These are phyloP conservation scores for Apamea crenata DNA, from an alignment of 2,888 invertebrate genomes.

Conservation along the genomic window DNA sequence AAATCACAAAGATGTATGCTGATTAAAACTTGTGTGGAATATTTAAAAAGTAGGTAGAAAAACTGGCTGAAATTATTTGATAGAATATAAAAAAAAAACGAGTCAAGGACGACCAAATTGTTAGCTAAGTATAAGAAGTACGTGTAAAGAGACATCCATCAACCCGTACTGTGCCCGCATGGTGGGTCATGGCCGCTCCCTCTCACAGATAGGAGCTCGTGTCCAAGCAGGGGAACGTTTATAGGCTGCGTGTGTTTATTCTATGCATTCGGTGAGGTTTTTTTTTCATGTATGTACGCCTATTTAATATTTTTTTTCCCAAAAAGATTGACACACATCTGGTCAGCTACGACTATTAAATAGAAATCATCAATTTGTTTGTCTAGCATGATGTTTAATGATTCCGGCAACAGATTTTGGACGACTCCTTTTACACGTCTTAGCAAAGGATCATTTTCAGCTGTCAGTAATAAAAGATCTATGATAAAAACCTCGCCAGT, in stretches of 20 bases:
- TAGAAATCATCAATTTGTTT: too few relatives aligned
- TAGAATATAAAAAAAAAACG: not conserved
- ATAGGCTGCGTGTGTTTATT: too few relatives aligned
- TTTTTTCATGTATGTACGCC: too few relatives aligned
- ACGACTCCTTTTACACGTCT: not conserved
- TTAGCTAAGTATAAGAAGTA: too few relatives aligned
- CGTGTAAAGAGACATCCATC: not conserved
- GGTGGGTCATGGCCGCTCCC: not conserved
- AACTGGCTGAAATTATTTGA: not conserved
- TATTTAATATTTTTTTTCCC: too few relatives aligned
- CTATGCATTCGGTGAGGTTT: too few relatives aligned
- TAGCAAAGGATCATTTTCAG: not conserved
- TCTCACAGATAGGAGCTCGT: too few relatives aligned
- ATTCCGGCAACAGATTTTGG: not conserved
- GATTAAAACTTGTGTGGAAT: slow-evolving; percentile 44
- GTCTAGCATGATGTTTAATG: too few relatives aligned
- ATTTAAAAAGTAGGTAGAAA: slow-evolving; percentile 21
- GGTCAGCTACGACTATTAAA: too few relatives aligned
- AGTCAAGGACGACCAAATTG: not conserved
- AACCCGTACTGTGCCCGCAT: not conserved
- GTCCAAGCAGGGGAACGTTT: not conserved
- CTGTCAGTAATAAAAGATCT: not conserved
- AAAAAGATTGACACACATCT: too few relatives aligned
- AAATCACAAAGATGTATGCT: slow-evolving; percentile 41
- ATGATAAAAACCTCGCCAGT: not conserved